Evolutionary conservation across 2,888 invertebrate genomes (phyloP), one percentile per base, ranked within the genome.

Genomic region (Cyrtodaria siliqua): DNA sequence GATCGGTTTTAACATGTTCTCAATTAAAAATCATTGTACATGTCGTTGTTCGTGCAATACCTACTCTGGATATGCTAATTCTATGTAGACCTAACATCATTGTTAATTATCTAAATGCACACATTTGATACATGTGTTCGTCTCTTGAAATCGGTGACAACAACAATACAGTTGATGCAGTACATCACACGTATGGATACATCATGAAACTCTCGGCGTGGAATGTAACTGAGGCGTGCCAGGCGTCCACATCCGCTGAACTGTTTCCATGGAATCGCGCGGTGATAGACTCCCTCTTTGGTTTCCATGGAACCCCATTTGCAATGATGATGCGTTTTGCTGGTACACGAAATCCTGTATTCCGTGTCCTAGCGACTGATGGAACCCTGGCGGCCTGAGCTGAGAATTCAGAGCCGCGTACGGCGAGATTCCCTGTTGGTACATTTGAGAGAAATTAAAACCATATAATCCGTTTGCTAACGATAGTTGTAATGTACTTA

Each of bases 401-500:
- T 77, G 77, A 18, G 62, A 38, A 56, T 61, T 68, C 8, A 72
- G 27, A 2, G 47, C 44, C 47, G 62, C 62, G 23, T 63, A 62
- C 2, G 64, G 29, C 12, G 69, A 57, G 53, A 79, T 61, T 47
- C 52, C 61, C 1, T 59, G 47, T 1, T 59, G 47, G 47, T 80
- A 80, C 44, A 80, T 49, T 38, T 69, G 69, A 16, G 79, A 59
- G 38, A 84, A 64, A 23, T 73, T 75, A 53, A 79, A 44, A 49
- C 83, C 81, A 40, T 80, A 84, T 3, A 86, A 69, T 62, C 86
- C 82, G 18, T 81, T 83, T 6, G 87, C 79, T 12, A 88, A 47
- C 16, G 86, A 86, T 14, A 87, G 64, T 24, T 86, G 85, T 6
- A 87, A 62, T 6, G 84, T 72, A 44, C 84, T 86, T 14, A 86